These are phyloP conservation scores for Melolontha melolontha DNA, from an alignment of 2,888 invertebrate genomes.

Conservation along the genomic window DNA sequence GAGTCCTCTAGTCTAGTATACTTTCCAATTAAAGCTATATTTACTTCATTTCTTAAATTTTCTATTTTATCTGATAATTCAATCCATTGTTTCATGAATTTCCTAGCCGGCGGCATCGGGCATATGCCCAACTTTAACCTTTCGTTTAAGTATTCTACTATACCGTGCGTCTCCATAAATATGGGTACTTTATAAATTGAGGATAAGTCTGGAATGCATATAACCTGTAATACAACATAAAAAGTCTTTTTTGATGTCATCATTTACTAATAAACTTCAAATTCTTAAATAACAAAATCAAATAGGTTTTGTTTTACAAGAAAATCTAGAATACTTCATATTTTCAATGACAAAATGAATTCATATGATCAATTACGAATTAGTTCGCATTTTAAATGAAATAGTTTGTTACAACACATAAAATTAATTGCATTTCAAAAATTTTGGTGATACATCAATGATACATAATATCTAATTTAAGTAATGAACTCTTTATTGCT, in stretches of 20 bases:
- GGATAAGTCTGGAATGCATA: slow-evolving; percentile 88
- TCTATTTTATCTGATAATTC: slow-evolving; percentile 89
- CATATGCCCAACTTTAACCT: slow-evolving; percentile 79
- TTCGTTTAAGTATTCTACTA: slow-evolving; percentile 86
- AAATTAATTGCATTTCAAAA: no score
- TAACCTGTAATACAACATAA: slow-evolving; percentile 55
- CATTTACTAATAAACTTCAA: neutral
- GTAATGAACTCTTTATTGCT: no score
- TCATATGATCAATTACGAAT: no score
- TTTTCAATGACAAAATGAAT: no score
- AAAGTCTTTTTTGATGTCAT: slow-evolving; percentile 13
- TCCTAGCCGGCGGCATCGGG: slow-evolving; percentile 73
- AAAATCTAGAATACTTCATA: no score
- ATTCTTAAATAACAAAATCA: no score
- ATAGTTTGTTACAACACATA: no score
- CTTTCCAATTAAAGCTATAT: slow-evolving; percentile 94
- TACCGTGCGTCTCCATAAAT: slow-evolving; percentile 90
- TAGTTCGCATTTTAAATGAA: no score
- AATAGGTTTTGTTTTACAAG: no score
- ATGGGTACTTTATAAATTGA: slow-evolving; percentile 97
- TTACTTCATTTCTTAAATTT: slow-evolving; percentile 79
- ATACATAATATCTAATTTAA: no score
- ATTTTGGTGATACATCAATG: no score
- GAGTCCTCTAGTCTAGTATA: slow-evolving; percentile 96
- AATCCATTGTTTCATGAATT: slow-evolving; percentile 90